Evolutionary conservation across 2,888 invertebrate genomes (phyloP).

Genomic region (Amblyjoppa proteus): DNA sequence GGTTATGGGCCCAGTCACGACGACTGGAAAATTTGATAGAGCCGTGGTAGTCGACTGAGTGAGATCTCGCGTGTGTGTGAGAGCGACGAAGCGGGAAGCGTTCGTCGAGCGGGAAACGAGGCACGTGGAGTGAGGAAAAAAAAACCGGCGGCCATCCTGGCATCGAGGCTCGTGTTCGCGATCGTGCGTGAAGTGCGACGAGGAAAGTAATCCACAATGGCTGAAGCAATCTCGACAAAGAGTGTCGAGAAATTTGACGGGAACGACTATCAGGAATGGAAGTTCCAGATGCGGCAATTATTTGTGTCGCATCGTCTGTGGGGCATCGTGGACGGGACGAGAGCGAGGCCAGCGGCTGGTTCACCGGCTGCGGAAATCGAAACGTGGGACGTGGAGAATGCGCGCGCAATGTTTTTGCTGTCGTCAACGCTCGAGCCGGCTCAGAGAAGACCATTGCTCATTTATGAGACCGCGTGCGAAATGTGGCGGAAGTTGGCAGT

Average conservation of each 20-base stretch:
- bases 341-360: background rate
- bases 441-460: constrained; percentile 53
- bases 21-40: background rate
- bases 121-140: background rate
- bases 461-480: constrained; percentile 62
- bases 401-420: constrained; percentile 52
- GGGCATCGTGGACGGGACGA: background rate
- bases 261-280: background rate
- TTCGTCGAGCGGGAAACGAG: constrained; percentile 1
- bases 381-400: constrained; percentile 39
- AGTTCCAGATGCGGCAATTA: background rate
- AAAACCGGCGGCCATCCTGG: background rate
- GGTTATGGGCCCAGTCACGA: background rate
- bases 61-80: background rate
- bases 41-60: background rate
- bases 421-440: constrained; percentile 45
- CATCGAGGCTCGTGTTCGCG: background rate
- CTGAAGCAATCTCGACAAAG: background rate
- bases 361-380: too few species aligned
- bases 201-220: background rate
- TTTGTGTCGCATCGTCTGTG: background rate
- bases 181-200: background rate
- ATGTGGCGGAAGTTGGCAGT: constrained; percentile 57
- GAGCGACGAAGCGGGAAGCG: background rate
- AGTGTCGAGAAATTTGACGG: background rate